Base-by-base conservation (phyloP, 2,888 invertebrate species). In the Calliphora vomitoria region DNA sequence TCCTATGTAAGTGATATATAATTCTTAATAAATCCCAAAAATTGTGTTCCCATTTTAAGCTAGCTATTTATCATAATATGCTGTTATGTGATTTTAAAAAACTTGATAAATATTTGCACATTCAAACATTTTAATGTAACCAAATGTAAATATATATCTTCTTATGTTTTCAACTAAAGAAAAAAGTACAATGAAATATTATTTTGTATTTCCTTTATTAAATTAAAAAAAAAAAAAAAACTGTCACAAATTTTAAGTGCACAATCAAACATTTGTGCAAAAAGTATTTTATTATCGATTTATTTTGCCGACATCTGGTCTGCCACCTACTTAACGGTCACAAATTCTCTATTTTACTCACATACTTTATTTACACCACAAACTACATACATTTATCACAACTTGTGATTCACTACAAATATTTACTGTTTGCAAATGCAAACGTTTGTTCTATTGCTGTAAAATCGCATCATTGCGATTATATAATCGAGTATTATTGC, bases 291-390 rank as follows among this genome's bases (percentile, higher is more conserved):
- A 38, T 71, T 83, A 83, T 87, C 60, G 81, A 81, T 81, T 83
- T 71, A 66, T 66, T 31, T 66, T 25, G 83, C 18, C 64, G 86
- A 62, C 86, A 76, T 44, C 58, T 55, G 31, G 86, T 87, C 86
- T 87, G 72, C 80, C 80, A 76, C 83, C 83, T 76, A 83, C 75
- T 83, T 64, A 68, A 69, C 8, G 55, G 62, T 64, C 31, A 44
- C 18, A 72, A 47, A n/a, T 69, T 38, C n/a, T 60, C 31, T 68
- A 11, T 44, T 44, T 44, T 44, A 44, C 44, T 44, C 44, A 11
- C 5, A 15, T 15, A 50, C 11, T 0, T 15, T n/a, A 13, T n/a
- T 62, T 31, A 69, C 20, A 41, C 15, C 35, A 18, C 25, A 38
- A 71, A 18, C 6, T 44, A 68, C 68, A 75, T 35, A 44, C 6